Base-by-base conservation (phyloP, 2,888 invertebrate species). In the Monochamus alternatus region DNA sequence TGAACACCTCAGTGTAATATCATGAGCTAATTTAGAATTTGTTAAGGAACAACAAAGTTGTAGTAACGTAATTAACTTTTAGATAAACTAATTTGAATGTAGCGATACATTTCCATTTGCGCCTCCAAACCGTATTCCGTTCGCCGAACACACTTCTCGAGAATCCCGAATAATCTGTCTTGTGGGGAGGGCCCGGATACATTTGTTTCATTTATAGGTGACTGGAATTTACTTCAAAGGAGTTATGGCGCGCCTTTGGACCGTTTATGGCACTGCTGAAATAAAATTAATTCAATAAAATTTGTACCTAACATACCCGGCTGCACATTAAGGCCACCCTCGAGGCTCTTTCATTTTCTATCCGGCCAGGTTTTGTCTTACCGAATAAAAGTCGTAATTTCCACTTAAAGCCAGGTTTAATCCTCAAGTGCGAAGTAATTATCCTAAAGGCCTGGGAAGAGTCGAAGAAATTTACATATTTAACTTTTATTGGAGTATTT, bases 281-380 rank as follows among this genome's bases (percentile, higher is more conserved):
- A 55, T 55, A 55, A 55, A 55, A 55, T 55, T 55, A 55, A 55
- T n/a, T n/a, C 55, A n/a, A 55, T 55, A 55, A 55, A 55, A 55
- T 22, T 55, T 55, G n/a, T 55, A 55, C 55, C 55, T n/a, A 55
- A 55, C 55, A 55, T 55, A 55, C 55, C 14, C 55, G 10, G 55
- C 14, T 22, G 7, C 55, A 14, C 55, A 55, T 55, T 55, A 55
- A 55, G n/a, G 55, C 55, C n/a, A 14, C 55, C 55, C 55, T 55
- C 55, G n/a, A 14, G 38, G 14, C 55, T 14, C 4, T 55, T 55
- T 55, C 55, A 55, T 55, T 55, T 22, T 7, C 55, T 55, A 55
- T 55, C n/a, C 55, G 10, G 55, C 3, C 4, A 14, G 55, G 55
- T 55, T 55, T 55, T 55, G 55, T 55, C 55, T 55, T 55, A 51